Evolutionary conservation across 2,888 invertebrate genomes (phyloP), one percentile per base, ranked within the genome.

Genomic region (Tineola bisselliella): DNA sequence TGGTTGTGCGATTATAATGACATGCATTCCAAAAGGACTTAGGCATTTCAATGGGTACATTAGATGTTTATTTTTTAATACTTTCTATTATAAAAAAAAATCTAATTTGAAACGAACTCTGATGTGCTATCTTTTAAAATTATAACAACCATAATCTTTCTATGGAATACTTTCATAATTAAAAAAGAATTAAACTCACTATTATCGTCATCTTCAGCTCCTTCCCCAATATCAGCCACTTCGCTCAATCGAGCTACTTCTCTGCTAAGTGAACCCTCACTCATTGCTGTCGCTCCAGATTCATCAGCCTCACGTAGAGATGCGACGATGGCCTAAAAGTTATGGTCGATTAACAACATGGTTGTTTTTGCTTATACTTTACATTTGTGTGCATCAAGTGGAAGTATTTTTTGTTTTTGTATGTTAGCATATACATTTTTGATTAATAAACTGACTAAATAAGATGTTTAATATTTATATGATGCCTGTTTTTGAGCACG

Each of bases 221-320:
- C 91, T 73, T 92, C 92, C 64, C 88, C 90, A 72, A 91, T 79
- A 74, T 92, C 92, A 25, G 91, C 91, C 64, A 91, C 87, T 77
- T 93, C 92, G 75, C 91, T 91, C 62, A 92, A 87, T 61, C 92
- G 88, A 67, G 92, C 91, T 66, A 92, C 90, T 72, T 92, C 92
- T 61, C 92, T 91, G 63, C 91, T 91, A 54, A 92, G 70, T 0
- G 86, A 86, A 17, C 84, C 66, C 70, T 90, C 90, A 72, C 89
- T 90, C 67, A 84, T 72, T 11, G 83, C 84, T 1, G 82, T 81
- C 6, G 81, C 83, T 11, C 25, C 56, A 13, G 88, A 84, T 67
- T 90, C 90, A 72, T 93, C 92, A 62, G 90, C 90, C 69, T 92
- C 91, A 57, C 91, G 83, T 63, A 91, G 72, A 8, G 91, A 91